Base-by-base conservation (phyloP, 1,140 invertebrate species). In the Colletes gigas region DNA sequence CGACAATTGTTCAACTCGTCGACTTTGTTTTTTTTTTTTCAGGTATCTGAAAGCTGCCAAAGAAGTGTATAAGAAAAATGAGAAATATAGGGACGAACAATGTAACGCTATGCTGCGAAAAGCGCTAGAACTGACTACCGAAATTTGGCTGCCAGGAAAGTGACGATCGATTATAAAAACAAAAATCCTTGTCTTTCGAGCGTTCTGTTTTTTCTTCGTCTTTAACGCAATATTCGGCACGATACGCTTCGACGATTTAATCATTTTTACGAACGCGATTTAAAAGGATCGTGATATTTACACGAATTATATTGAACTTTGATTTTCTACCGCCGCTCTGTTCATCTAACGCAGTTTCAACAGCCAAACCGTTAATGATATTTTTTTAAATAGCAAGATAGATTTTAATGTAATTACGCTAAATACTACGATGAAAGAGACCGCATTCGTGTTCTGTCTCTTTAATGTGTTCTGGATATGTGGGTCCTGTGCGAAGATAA, bases 111-210 rank as follows among this genome's bases (percentile, higher is more conserved):
- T 91, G 69, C 72, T 93, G 7, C 86, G 86, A 69, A 87, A 87
- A 55, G 83, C 89, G 54, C 66, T 93, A 7, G 78, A 91, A 44
- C 77, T 92, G 10, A 89, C 87, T 81, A 89, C 91, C 7, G 91
- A 93, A 90, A 88, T 93, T 79, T 94, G 93, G 93, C 89, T 93
- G 72, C 93, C 93, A 59, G 89, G 91, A 66, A 93, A 93, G n/a
- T n/a, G 12, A n/a, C n/a, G n/a, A n/a, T n/a, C n/a, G n/a, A n/a
- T n/a, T n/a, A n/a, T n/a, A n/a, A n/a, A n/a, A n/a, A n/a, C n/a
- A n/a, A n/a, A n/a, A 65, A 21, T 10, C 52, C 10, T 8, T 9
- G 4, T 52, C 41, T n/a, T 62, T 41, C 21, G 21, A 17, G 5
- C 15, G 67, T 55, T 62, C 12, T 54, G 78, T 50, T 30, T 65